These are phyloP conservation scores for Coluber constrictor DNA, from an alignment of 2,797 vertebrate species.

Conservation along the genomic window DNA sequence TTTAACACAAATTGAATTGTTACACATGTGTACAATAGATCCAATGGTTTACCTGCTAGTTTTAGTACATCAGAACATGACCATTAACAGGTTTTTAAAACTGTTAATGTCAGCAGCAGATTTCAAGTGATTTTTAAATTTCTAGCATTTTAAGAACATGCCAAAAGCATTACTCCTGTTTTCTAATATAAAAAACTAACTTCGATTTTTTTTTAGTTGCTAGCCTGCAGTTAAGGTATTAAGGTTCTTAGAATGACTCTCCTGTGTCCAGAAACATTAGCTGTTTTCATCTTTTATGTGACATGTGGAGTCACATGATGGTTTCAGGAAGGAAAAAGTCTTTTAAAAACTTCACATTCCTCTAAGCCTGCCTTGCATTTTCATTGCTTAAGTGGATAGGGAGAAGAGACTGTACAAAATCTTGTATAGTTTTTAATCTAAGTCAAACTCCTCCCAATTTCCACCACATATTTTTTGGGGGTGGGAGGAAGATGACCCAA, in stretches of 20 bases:
- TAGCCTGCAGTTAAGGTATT: not conserved
- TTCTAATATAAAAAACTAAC: not conserved
- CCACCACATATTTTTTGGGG: not conserved
- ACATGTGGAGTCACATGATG: not conserved
- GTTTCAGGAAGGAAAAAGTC: too few relatives aligned
- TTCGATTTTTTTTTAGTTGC: not conserved
- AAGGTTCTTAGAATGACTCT: not conserved
- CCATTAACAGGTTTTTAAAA: not conserved
- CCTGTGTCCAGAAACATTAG: not conserved
- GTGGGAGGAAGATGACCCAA: not conserved
- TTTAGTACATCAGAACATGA: not conserved
- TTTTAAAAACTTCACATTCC: not conserved
- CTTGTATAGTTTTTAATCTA: not conserved
- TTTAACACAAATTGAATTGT: not conserved
- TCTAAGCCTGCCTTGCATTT: not conserved
- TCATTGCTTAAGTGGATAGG: not conserved
- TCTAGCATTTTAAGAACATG: not conserved
- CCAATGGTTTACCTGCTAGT: not conserved
- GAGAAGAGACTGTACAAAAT: not conserved
- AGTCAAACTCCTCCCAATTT: not conserved
- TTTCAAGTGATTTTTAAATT: not conserved
- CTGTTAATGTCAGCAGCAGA: not conserved
- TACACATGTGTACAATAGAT: not conserved
- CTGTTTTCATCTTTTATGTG: not conserved
- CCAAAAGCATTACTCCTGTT: not conserved